These are phyloP conservation scores for Oryzias javanicus DNA, from an alignment of 2,113 vertebrate species.

Conservation along the genomic window DNA sequence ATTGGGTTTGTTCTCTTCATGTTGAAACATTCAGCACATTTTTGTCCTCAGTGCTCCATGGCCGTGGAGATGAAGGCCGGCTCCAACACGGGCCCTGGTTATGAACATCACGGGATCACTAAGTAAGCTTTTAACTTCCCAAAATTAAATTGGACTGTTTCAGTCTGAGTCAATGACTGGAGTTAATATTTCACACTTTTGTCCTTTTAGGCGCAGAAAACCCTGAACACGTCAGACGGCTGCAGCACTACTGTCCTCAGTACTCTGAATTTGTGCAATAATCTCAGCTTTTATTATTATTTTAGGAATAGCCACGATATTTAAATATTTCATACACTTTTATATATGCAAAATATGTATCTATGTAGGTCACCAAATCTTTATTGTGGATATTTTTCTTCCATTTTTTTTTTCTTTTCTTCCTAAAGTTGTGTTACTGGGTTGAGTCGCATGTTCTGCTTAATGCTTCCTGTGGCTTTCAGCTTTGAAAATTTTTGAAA, in stretches of 20 bases:
- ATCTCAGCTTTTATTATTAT: constrained; percentile 32
- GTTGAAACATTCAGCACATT: background rate
- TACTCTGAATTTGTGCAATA: constrained; percentile 70
- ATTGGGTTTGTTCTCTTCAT: too few relatives aligned
- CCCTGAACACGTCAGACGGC: constrained; percentile 66
- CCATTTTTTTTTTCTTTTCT: constrained; percentile 11
- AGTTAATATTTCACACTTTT: constrained; percentile 13
- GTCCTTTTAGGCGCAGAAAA: constrained; percentile 84
- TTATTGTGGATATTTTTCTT: too few relatives aligned
- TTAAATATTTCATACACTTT: constrained; percentile 45
- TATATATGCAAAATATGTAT: constrained; percentile 49
- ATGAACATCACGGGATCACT: constrained; percentile 85
- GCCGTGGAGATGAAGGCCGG: constrained; percentile 92
- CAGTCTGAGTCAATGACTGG: background rate
- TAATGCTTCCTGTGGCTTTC: constrained; percentile 11
- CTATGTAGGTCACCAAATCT: constrained; percentile 56
- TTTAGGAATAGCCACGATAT: constrained; percentile 50
- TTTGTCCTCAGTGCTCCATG: constrained; percentile 82
- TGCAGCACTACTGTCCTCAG: constrained; percentile 37
- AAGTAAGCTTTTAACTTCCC: constrained; percentile 80
- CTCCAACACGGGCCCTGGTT: constrained; percentile 86
- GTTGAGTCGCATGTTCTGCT: background rate
- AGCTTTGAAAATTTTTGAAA: constrained; percentile 10
- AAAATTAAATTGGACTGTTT: background rate
- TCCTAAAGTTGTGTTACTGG: constrained; percentile 6